Base-by-base conservation (phyloP, 2,888 invertebrate species). In the Netelia virgata region DNA sequence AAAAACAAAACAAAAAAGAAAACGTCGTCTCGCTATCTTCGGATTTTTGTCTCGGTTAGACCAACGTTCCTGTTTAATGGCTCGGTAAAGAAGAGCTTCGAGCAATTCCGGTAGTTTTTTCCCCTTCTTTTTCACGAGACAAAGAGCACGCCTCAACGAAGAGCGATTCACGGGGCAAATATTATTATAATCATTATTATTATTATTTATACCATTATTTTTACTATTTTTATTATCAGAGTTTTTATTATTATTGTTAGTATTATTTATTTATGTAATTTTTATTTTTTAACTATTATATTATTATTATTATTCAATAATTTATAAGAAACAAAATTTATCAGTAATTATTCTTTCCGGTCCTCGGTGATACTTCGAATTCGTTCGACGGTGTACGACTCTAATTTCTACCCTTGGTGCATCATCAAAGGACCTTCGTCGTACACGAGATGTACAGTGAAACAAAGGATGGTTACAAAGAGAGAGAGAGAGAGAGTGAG, bases 41-140 rank as follows among this genome's bases (percentile, higher is more conserved):
- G 91, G 91, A 92, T 93, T 93, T 93, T 93, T 92, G 92, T 93
- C 92, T 92, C 91, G 93, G 93, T 93, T 93, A 93, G 93, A 92
- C 92, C 91, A 92, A 92, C 91, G 90, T 88, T 92, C 92, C 89
- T 92, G 93, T 88, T 93, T 92, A 93, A 93, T 93, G 93, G 93
- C 89, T 91, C 88, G 92, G 89, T 90, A 91, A 88, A 90, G 84
- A 88, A 90, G 86, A 88, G 88, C 88, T 87, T 85, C 80, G 76
- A 55, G 64, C 23, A 57, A 64, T 50, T 70, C 43, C 14, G 61
- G 28, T 79, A 69, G 63, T 55, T 70, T 16, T 61, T 78, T 47
- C 3, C 3, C 28, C 0, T 79, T 75, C 53, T 74, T 78, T 50
- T 50, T 36, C 47, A 14, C 28, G 72, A 59, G 43, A 73, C 50